Evolutionary conservation across 1,140 invertebrate genomes (phyloP).

Genomic region (Anoplophora glabripennis): DNA sequence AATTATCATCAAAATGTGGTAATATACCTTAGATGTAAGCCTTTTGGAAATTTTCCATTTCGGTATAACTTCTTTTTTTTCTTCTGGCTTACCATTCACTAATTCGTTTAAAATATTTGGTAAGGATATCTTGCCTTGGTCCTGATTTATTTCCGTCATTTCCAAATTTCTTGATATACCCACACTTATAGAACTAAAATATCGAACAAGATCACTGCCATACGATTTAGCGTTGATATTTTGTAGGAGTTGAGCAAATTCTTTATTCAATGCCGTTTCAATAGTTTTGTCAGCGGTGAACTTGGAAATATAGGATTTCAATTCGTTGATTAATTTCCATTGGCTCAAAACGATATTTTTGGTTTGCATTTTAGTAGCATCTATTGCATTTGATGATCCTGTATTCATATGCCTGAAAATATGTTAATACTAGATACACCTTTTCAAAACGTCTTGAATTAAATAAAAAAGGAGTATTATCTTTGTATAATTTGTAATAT

Average conservation of each 20-base stretch:
- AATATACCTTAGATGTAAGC: slow-evolving; percentile 29
- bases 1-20: slow-evolving; percentile 7
- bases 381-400: slow-evolving; percentile 36
- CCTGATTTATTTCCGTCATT: slow-evolving; percentile 14
- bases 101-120: slow-evolving; percentile 26
- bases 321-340: slow-evolving; percentile 52
- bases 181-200: slow-evolving; percentile 21
- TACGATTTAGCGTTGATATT: slow-evolving; percentile 49
- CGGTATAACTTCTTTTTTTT: slow-evolving; percentile 26
- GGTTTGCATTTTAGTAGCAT: slow-evolving; percentile 38
- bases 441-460: neutral
- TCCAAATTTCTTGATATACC: slow-evolving; percentile 11
- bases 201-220: slow-evolving; percentile 39
- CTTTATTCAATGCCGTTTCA: slow-evolving; percentile 53
- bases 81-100: slow-evolving; percentile 12
- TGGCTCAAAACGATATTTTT: slow-evolving; percentile 53
- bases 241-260: slow-evolving; percentile 54
- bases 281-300: slow-evolving; percentile 51
- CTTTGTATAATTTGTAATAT: neutral
- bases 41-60: slow-evolving; percentile 40
- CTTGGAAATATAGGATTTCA: slow-evolving; percentile 53
- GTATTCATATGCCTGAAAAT: slow-evolving; percentile 17
- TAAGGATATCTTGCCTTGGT: slow-evolving; percentile 15
- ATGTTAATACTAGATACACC: neutral
- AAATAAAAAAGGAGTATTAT: neutral